Evolutionary conservation across 2,113 vertebrate species (phyloP).

Genomic region (Triplophysa dalaica): DNA sequence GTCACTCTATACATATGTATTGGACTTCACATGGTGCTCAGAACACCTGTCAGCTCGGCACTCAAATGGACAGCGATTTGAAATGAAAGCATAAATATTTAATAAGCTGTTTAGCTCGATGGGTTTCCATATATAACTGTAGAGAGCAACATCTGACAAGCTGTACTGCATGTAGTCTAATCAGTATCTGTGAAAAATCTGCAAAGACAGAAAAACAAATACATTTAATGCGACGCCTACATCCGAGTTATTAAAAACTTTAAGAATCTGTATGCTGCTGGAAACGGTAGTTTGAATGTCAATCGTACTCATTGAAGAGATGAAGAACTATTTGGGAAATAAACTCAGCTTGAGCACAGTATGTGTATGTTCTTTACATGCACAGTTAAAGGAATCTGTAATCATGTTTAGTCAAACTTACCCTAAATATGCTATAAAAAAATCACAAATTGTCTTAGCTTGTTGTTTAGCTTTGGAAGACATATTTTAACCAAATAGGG

Average conservation of each 20-base stretch:
- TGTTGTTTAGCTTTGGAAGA: no score
- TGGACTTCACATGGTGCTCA: slow-evolving; percentile 31
- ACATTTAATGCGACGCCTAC: not conserved
- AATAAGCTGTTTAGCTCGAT: slow-evolving; percentile 43
- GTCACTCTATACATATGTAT: slow-evolving; percentile 49
- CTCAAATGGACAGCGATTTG: slow-evolving; percentile 45
- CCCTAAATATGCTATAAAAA: no score
- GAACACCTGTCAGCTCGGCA: slow-evolving; percentile 34
- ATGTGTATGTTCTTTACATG: not conserved
- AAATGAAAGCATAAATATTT: slow-evolving; percentile 50
- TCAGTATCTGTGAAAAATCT: slow-evolving; percentile 9
- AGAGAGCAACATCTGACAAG: slow-evolving; percentile 9
- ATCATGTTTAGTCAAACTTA: not conserved
- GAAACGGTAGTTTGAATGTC: no score
- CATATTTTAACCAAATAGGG: no score
- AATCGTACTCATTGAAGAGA: not conserved
- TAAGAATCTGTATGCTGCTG: not conserved
- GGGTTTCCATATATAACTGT: slow-evolving; percentile 28
- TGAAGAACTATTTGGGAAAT: not conserved
- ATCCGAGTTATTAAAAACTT: not conserved
- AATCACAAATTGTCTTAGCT: no score
- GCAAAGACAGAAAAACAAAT: not conserved
- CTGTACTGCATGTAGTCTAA: not conserved
- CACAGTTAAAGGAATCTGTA: not conserved
- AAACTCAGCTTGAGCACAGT: not conserved